Evolutionary conservation across 2,888 invertebrate species (phyloP).

Genomic region (Ditula angustiorana): DNA sequence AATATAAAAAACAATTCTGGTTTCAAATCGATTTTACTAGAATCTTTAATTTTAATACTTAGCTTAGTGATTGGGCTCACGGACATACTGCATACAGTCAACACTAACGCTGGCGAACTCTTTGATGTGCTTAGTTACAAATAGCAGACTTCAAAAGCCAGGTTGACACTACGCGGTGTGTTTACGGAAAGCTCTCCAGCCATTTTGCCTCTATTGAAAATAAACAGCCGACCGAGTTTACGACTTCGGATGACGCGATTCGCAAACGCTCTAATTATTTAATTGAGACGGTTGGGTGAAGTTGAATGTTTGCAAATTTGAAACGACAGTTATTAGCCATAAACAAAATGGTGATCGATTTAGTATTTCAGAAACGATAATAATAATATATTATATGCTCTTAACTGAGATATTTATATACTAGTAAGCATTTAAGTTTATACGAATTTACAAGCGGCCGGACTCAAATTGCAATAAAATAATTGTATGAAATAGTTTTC

Average conservation of each 20-base stretch:
- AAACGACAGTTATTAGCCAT: too few relatives aligned
- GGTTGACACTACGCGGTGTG: slow-evolving; percentile 15
- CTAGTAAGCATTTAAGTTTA: too few relatives aligned
- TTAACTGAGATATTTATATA: too few relatives aligned
- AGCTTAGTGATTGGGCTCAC: background rate
- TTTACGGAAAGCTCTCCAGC: slow-evolving; percentile 3
- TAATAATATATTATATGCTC: too few relatives aligned
- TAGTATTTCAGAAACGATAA: too few relatives aligned
- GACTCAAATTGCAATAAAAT: too few relatives aligned
- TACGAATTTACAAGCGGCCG: too few relatives aligned
- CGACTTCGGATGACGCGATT: background rate
- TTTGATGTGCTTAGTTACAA: slow-evolving; percentile 23
- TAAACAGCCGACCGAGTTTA: slow-evolving; percentile 11
- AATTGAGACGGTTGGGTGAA: background rate
- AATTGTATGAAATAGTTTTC: too few relatives aligned
- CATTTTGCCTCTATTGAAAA: slow-evolving; percentile 3
- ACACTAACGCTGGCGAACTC: background rate
- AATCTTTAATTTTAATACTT: too few relatives aligned
- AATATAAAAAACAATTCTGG: too few relatives aligned
- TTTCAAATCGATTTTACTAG: too few relatives aligned
- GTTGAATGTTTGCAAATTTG: background rate
- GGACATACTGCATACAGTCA: background rate
- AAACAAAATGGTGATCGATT: too few relatives aligned
- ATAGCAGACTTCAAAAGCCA: slow-evolving; percentile 29
- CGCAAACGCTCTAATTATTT: background rate